These are phyloP conservation scores for Macheiramphus alcinus DNA, from an alignment of 2,113 vertebrate genomes.

Conservation along the genomic window DNA sequence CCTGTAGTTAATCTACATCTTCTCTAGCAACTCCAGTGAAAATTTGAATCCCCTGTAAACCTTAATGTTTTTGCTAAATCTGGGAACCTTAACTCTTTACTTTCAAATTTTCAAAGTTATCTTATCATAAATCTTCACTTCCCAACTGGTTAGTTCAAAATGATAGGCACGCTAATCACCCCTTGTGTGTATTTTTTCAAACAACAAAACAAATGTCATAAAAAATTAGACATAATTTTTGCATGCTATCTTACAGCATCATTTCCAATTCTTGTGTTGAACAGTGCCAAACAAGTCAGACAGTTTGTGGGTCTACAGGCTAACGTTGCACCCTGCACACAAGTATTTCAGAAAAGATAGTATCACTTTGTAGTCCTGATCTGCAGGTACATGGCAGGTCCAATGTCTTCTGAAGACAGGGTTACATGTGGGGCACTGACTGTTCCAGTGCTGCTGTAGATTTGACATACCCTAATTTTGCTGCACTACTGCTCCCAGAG, in stretches of 20 bases:
- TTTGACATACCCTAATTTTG: background rate
- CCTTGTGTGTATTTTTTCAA: background rate
- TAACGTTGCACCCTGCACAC: accelerated
- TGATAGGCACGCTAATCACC: background rate
- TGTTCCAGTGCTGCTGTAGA: background rate
- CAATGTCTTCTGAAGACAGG: background rate
- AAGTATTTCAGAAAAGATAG: background rate
- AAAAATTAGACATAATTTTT: background rate
- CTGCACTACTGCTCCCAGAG: background rate
- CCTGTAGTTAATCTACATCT: background rate
- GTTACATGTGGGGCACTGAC: background rate
- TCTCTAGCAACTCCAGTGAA: background rate
- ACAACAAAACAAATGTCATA: background rate
- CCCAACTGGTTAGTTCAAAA: background rate
- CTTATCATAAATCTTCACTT: background rate
- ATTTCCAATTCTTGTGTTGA: background rate
- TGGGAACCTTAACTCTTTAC: background rate
- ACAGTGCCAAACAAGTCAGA: background rate
- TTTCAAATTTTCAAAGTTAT: background rate
- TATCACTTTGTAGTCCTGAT: accelerated
- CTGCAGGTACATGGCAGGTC: background rate
- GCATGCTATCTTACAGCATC: background rate
- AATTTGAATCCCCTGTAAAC: background rate
- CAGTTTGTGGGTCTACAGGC: too few species aligned
- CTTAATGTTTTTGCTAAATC: background rate